Percentiles rank a stretch among this genome's conserved stretches.
Evolutionary conservation across 2,113 vertebrate species (phyloP).

Genomic region (Pongo abelii): DNA sequence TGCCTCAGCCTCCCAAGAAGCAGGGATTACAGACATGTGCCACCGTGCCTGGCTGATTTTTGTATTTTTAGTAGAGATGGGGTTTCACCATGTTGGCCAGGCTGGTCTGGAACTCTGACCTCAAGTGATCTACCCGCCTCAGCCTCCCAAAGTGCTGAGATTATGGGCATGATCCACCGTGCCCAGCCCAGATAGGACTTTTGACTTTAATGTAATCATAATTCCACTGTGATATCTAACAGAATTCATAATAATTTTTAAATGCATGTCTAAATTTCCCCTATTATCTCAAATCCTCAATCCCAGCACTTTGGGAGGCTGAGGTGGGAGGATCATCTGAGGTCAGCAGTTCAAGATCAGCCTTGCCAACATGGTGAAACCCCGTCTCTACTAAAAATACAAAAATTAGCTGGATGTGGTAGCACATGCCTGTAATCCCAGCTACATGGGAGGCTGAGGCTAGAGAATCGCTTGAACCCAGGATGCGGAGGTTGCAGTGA

Average conservation of each 20-base stretch:
- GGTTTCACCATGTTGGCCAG: no score
- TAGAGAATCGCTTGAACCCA: not conserved
- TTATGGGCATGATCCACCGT: no score
- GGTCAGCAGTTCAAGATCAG: not conserved
- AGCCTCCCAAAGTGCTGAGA: no score
- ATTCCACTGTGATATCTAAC: not conserved
- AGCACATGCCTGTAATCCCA: no score
- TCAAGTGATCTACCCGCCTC: not conserved
- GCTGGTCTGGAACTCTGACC: no score
- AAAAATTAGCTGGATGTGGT: not conserved
- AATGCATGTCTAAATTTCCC: not conserved
- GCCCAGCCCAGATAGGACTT: not conserved
- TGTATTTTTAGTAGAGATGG: no score
- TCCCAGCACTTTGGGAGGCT: not conserved
- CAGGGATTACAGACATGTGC: no score
- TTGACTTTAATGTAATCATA: not conserved
- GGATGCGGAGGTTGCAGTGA: not conserved
- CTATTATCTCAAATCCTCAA: not conserved
- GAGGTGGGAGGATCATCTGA: not conserved
- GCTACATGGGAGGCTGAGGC: no score
- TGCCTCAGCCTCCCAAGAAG: no score
- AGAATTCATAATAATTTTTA: not conserved
- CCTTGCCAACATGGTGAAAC: not conserved
- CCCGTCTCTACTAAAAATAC: not conserved
- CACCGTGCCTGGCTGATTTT: no score